phyloP scores from a whole-genome alignment of 1,140 invertebrate species.

The Temnothorax longispinosus region DNA sequence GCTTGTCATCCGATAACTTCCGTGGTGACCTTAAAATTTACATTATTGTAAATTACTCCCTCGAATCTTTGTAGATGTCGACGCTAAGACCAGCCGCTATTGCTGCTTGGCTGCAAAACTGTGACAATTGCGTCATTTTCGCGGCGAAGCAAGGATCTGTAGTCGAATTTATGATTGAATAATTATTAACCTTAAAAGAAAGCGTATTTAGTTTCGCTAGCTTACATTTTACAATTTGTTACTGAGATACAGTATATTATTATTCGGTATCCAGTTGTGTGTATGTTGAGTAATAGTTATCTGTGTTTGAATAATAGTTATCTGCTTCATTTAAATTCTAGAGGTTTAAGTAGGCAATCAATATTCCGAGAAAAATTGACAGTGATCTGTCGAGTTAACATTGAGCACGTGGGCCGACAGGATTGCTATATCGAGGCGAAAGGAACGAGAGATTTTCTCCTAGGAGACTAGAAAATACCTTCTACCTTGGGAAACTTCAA shows the following conservation, averaged over 20 bases:
- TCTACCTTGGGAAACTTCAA: constrained; percentile 47
- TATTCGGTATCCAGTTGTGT: neutral
- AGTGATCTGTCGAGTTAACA: neutral
- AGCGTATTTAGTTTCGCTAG: neutral
- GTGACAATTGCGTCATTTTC: neutral
- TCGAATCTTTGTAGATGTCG: neutral
- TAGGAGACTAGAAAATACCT: constrained; percentile 38
- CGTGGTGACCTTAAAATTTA: neutral
- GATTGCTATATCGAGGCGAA: neutral
- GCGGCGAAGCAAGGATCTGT: neutral
- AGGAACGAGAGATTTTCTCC: constrained; percentile 44
- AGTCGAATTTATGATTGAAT: neutral
- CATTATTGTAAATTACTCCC: neutral
- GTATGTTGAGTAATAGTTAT: neutral
- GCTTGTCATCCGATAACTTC: neutral
- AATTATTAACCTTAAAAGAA: neutral
- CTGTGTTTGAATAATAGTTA: neutral
- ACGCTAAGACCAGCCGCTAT: neutral
- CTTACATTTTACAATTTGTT: neutral
- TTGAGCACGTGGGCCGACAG: neutral
- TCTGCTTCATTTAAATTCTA: neutral
- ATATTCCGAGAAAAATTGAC: neutral
- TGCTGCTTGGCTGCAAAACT: neutral
- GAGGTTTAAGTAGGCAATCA: neutral
- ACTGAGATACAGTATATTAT: neutral